These are phyloP conservation scores for Congeria kusceri DNA, from an alignment of 2,888 invertebrate species.

Conservation along the genomic window DNA sequence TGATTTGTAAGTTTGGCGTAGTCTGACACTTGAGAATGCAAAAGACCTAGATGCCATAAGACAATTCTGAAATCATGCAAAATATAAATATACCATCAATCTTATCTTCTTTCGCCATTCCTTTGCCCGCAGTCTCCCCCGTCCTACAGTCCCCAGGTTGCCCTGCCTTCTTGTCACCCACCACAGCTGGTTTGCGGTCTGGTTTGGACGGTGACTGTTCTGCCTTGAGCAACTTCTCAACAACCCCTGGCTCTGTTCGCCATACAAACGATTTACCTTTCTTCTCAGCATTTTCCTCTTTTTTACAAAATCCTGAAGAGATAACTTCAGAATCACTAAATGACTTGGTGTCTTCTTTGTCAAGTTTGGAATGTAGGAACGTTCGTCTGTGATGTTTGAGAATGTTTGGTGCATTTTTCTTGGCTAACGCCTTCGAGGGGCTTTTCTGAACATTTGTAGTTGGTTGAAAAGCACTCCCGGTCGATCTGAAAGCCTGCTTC, in stretches of 20 bases:
- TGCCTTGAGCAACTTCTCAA: neutral
- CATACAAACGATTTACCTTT: neutral
- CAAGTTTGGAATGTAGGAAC: neutral
- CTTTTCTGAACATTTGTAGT: no score
- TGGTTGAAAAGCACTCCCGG: no score
- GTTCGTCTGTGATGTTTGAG: no score
- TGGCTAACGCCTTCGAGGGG: no score
- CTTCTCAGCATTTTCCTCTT: neutral
- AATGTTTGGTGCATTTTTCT: no score
- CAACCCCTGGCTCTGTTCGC: neutral
- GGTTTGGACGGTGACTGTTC: neutral
- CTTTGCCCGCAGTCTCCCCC: no score
- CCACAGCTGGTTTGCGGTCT: no score
- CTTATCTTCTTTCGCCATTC: neutral
- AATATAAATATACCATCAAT: neutral
- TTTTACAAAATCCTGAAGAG: neutral
- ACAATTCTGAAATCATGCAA: neutral
- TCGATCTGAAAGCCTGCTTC: conserved; percentile 9
- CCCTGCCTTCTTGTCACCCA: no score
- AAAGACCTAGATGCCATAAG: no score
- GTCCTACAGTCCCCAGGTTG: no score
- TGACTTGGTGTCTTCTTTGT: neutral
- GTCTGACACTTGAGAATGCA: no score
- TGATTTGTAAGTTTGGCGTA: no score
- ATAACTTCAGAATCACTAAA: neutral